Evolutionary conservation across 2,113 vertebrate genomes (phyloP).

Genomic region (Canis aureus): DNA sequence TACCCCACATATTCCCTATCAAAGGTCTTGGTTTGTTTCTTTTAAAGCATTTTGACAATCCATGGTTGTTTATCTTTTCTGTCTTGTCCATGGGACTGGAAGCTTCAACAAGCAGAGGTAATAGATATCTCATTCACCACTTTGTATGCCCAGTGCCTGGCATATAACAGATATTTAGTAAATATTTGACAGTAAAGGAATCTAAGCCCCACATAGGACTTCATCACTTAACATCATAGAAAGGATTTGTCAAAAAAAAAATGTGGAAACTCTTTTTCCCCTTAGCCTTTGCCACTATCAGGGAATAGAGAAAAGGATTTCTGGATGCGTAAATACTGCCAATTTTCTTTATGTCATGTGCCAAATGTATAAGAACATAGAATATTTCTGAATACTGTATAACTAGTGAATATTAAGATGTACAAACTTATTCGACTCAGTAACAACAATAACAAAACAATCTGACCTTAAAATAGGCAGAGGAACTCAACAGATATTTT

Average conservation of each 20-base stretch:
- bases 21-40: neutral
- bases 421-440: neutral
- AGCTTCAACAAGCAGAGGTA: neutral
- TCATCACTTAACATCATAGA: neutral
- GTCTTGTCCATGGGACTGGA: neutral
- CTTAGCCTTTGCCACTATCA: neutral
- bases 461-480: neutral
- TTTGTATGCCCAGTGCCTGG: neutral
- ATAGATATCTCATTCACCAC: neutral
- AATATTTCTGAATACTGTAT: neutral
- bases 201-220: neutral
- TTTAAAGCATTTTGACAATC: neutral
- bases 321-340: neutral
- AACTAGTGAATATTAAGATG: constrained; percentile 25
- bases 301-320: constrained; percentile 12
- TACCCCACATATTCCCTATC: neutral
- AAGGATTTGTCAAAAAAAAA: neutral
- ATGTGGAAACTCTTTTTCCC: neutral
- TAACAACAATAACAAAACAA: neutral
- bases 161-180: neutral
- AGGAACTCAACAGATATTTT: neutral
- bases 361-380: neutral
- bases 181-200: constrained; percentile 4
- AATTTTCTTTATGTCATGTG: neutral
- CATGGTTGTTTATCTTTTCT: neutral